A percentile compares a stretch with the other conserved stretches of the same genome.
Conservation (phyloP, 2,113 vertebrate species). For the Muntiacus muntjak region DNA sequence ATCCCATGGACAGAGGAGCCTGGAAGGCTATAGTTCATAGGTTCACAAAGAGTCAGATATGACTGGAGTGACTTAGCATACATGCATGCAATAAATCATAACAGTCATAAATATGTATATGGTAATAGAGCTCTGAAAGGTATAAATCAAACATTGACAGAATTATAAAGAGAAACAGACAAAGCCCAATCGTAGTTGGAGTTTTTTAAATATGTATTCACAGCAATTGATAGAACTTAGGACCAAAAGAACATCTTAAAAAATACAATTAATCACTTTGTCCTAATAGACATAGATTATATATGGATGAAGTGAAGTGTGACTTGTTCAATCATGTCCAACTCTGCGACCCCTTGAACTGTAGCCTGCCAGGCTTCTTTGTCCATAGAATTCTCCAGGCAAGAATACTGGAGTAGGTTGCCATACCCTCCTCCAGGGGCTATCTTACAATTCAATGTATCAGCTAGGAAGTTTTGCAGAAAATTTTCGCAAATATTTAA, state of each 20-base stretch:
- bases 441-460: neutral
- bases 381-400: neutral
- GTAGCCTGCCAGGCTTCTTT: neutral
- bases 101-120: neutral
- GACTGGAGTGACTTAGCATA: neutral
- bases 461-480: neutral
- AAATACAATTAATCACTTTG: neutral
- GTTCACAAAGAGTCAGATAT: neutral
- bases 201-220: neutral
- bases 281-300: neutral
- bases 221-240: neutral
- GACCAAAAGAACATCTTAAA: neutral
- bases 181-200: neutral
- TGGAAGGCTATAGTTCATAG: neutral
- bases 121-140: neutral
- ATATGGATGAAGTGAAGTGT: neutral
- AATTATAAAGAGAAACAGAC: neutral
- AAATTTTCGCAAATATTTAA: neutral
- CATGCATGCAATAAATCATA: neutral
- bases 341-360: neutral
- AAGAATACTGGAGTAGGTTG: neutral
- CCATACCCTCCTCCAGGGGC: neutral
- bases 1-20: neutral
- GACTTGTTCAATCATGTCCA: neutral
- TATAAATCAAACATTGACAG: neutral